phyloP scores from a whole-genome alignment of 2,797 vertebrate species.

The Brotogeris chrysoptera region DNA sequence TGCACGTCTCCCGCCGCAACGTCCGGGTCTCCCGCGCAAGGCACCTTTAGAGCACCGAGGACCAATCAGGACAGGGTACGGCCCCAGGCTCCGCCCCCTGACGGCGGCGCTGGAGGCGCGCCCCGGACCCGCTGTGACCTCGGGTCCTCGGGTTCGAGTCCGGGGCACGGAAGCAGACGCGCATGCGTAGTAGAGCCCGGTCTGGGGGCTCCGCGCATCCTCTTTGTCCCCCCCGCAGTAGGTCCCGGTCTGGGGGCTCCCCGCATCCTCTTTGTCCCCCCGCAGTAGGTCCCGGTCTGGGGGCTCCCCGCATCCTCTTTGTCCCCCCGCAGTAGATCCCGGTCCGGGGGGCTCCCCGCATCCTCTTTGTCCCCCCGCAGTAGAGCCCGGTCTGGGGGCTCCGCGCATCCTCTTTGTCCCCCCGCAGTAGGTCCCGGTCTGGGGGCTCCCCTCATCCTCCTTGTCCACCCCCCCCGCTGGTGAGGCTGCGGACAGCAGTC shows the following conservation, averaged over 20 bases:
- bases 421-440: too few species aligned
- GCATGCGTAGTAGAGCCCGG: rapidly evolving
- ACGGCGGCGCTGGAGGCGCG: too few species aligned
- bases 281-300: rapidly evolving
- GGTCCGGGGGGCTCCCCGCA: too few species aligned
- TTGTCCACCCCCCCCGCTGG: rapidly evolving
- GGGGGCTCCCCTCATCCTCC: too few species aligned
- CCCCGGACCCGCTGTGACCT: rapidly evolving
- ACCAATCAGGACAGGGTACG: constrained; percentile 17
- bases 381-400: background rate
- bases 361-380: too few species aligned
- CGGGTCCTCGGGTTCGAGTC: rapidly evolving
- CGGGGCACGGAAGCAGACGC: rapidly evolving
- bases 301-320: rapidly evolving
- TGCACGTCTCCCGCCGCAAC: too few species aligned
- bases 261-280: too few species aligned
- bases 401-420: rapidly evolving
- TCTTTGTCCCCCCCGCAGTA: too few species aligned
- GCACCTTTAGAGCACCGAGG: background rate
- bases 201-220: rapidly evolving
- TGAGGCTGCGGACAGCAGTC: background rate
- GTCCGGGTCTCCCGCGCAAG: background rate
- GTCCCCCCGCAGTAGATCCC: too few species aligned
- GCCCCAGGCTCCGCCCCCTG: background rate
- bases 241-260: too few species aligned